Base-by-base conservation (phyloP, 2,888 invertebrate species). In the Lasiommata megera region DNA sequence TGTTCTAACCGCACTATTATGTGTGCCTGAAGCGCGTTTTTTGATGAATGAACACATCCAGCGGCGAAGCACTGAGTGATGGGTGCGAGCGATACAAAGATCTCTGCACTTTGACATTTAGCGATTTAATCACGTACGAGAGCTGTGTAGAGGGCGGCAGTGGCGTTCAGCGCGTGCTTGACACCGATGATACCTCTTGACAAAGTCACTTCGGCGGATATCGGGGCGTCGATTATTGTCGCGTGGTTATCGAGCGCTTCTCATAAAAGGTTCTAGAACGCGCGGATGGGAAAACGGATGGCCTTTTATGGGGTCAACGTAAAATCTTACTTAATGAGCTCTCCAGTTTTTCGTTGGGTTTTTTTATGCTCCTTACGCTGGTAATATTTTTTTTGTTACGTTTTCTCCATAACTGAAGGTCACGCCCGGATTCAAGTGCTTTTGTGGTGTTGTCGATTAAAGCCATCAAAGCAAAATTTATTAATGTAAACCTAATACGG, bases 71-170 rank as follows among this genome's bases (percentile, higher is more conserved):
- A 77, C 75, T 83, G 85, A 84, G 75, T 77, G 86, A 86, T 79
- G 73, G 56, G 64, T 68, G 60, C 34, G 52, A 65, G 63, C 65
- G 67, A 81, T 82, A 84, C 86, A 84, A 80, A 79, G 73, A 89
- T 86, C 88, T 87, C 84, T 90, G 88, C 89, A 85, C 91, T 90
- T 82, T 91, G 91, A 90, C 91, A 89, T 90, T 84, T 87, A 79
- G 80, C 84, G 84, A 81, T 88, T 84, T 88, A 87, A 89, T 90
- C 90, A 90, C 89, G 90, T 88, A 82, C 83, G 82, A 12, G 23
- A 23, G 43, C 43, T 68, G 62, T 67, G 66, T 69, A 73, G 77
- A 79, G 76, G 74, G 78, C 78, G 75, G 73, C 77, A 74, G 78
- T 73, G 76, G 75, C 74, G 74, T 67, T 76, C 67, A 68, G 70